Percentiles rank a stretch among this genome's conserved stretches.
Conservation (phyloP, 2,888 invertebrate genomes). For the Dicyrtoma fusca region DNA sequence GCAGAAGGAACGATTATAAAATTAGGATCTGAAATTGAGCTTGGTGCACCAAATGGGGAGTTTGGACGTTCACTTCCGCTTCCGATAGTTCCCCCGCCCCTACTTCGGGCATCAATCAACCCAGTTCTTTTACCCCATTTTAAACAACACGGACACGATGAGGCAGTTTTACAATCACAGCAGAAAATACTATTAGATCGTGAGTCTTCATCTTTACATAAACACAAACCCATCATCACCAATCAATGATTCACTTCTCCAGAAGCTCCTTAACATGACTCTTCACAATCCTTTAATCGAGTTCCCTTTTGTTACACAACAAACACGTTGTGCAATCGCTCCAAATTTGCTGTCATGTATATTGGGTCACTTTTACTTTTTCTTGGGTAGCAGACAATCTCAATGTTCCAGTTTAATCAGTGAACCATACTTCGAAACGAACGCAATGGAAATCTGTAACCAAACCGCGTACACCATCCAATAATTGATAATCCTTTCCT, state of each 20-base stretch:
- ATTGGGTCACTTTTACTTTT: too few species aligned
- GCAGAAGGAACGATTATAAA: constrained; percentile 36
- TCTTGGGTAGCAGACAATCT: too few species aligned
- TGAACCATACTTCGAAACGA: too few species aligned
- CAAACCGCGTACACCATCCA: too few species aligned
- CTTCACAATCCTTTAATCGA: too few species aligned
- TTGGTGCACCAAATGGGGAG: constrained; percentile 50
- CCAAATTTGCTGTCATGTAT: neutral
- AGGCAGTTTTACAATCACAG: constrained; percentile 48
- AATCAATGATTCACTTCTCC: too few species aligned
- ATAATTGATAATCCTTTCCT: too few species aligned
- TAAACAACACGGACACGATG: constrained; percentile 48
- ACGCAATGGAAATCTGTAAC: too few species aligned
- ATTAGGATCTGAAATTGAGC: constrained; percentile 51
- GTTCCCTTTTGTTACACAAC: neutral
- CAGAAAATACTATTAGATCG: constrained; percentile 42
- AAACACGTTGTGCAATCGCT: neutral
- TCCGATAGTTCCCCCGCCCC: constrained; percentile 26
- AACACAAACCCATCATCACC: constrained; percentile 73
- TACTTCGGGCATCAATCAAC: constrained; percentile 31
- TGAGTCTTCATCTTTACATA: constrained; percentile 69
- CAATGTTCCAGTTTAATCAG: too few species aligned
- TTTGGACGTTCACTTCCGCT: constrained; percentile 43
- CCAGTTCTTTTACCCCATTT: constrained; percentile 50
- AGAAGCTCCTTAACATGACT: constrained; percentile 8